Evolutionary conservation across 2,888 invertebrate genomes (phyloP).

Genomic region (Drosophila formosana): DNA sequence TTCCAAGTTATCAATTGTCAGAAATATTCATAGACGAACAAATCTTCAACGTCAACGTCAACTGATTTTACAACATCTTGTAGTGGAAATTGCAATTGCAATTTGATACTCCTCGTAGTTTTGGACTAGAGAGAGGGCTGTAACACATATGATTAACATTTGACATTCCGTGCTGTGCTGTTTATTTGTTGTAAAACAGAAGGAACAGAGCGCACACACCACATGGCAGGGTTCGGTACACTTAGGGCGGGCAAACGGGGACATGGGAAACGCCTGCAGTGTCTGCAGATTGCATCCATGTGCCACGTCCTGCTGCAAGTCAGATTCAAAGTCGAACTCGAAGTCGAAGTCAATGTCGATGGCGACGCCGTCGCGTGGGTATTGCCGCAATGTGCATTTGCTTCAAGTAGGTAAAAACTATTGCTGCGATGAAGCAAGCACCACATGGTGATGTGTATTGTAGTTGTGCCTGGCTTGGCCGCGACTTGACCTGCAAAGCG

Average conservation of each 20-base stretch:
- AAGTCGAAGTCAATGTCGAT: slow-evolving; percentile 10
- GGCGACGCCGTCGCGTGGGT: slow-evolving; percentile 57
- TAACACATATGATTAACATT: slow-evolving; percentile 58
- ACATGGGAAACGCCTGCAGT: slow-evolving; percentile 73
- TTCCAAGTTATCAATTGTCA: too few species aligned
- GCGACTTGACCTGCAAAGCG: slow-evolving; percentile 48
- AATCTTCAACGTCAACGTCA: neutral
- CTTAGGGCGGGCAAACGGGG: slow-evolving; percentile 55
- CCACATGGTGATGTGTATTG: slow-evolving; percentile 41
- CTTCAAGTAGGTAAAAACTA: slow-evolving; percentile 70
- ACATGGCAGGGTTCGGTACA: slow-evolving; percentile 59
- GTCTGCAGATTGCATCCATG: slow-evolving; percentile 83
- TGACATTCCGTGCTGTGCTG: slow-evolving; percentile 44
- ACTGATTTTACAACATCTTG: neutral
- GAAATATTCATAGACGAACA: too few species aligned
- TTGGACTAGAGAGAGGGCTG: slow-evolving; percentile 14
- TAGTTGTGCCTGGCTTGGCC: slow-evolving; percentile 20
- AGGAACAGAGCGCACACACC: slow-evolving; percentile 28
- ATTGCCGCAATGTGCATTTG: slow-evolving; percentile 52
- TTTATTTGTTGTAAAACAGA: slow-evolving; percentile 29
- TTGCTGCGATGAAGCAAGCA: slow-evolving; percentile 18
- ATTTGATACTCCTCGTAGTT: neutral
- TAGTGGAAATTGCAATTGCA: slow-evolving; percentile 7
- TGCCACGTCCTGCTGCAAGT: slow-evolving; percentile 77
- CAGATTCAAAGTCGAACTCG: slow-evolving; percentile 20